Percentiles rank a stretch among this genome's conserved stretches.
Conservation (phyloP, 2,797 vertebrate genomes). For the Aldrovandia affinis region DNA sequence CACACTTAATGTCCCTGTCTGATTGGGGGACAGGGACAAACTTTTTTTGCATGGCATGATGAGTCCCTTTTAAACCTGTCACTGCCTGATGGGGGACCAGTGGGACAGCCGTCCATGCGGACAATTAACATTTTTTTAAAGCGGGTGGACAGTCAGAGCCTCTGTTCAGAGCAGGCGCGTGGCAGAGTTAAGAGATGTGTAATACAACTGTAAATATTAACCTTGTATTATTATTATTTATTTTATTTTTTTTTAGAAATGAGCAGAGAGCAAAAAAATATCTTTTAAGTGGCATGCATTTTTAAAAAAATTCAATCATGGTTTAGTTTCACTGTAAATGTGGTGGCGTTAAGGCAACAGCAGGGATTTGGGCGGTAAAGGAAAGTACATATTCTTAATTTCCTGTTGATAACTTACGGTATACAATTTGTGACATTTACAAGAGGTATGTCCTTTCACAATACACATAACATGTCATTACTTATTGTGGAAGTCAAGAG, state of each 20-base stretch:
- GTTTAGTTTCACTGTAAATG: constrained; percentile 76
- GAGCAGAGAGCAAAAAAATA: constrained; percentile 74
- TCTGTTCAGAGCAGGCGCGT: constrained; percentile 43
- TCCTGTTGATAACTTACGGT: constrained; percentile 40
- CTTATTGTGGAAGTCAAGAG: constrained; percentile 69
- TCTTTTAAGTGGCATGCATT: constrained; percentile 67
- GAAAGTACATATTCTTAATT: constrained; percentile 21
- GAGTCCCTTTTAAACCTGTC: background rate
- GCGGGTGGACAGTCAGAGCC: background rate
- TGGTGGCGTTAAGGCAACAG: constrained; percentile 58
- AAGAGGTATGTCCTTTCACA: constrained; percentile 72
- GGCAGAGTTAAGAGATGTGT: constrained; percentile 74
- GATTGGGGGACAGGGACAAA: background rate
- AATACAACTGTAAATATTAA: constrained; percentile 58
- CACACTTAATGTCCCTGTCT: too few species aligned
- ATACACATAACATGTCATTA: constrained; percentile 58
- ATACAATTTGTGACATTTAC: constrained; percentile 6
- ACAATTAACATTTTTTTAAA: background rate
- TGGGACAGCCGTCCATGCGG: background rate
- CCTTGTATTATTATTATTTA: constrained; percentile 19
- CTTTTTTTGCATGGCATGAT: constrained; percentile 26
- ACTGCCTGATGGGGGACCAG: background rate
- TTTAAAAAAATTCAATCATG: constrained; percentile 60
- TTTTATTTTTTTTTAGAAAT: constrained; percentile 56
- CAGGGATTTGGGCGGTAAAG: constrained; percentile 49